phyloP scores from a whole-genome alignment of 2,888 invertebrate species.

The Drosophila kuntzei region DNA sequence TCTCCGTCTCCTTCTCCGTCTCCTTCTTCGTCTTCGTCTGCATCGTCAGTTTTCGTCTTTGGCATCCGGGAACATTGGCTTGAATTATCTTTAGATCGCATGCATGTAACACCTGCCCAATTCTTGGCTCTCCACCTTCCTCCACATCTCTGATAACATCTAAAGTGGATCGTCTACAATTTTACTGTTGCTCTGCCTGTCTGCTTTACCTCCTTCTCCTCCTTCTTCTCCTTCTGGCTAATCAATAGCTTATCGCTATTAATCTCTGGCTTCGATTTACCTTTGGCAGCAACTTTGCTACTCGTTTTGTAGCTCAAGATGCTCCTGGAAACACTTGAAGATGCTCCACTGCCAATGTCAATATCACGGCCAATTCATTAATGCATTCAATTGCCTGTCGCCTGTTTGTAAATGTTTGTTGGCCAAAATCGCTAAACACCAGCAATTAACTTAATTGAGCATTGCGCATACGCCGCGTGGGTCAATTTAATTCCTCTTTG shows the following conservation, averaged over 20 bases:
- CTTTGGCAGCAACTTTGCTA: slow-evolving; percentile 77
- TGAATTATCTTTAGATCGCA: slow-evolving; percentile 76
- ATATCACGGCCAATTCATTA: slow-evolving; percentile 62
- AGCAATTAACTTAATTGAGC: slow-evolving; percentile 70
- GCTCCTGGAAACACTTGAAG: slow-evolving; percentile 20
- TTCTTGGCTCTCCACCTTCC: neutral
- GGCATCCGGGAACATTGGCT: slow-evolving; percentile 58
- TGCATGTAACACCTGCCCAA: slow-evolving; percentile 75
- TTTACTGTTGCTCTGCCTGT: slow-evolving; percentile 49
- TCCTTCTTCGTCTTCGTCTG: neutral
- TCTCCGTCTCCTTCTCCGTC: too few species aligned
- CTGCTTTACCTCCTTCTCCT: neutral
- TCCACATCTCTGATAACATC: slow-evolving; percentile 59
- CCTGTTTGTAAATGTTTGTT: slow-evolving; percentile 77
- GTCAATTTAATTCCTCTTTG: slow-evolving; percentile 43
- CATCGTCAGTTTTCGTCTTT: neutral
- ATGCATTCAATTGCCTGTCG: slow-evolving; percentile 79
- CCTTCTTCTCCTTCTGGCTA: slow-evolving; percentile 40
- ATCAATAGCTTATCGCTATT: slow-evolving; percentile 82
- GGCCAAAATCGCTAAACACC: slow-evolving; percentile 53
- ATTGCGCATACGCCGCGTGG: slow-evolving; percentile 68
- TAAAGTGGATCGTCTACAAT: slow-evolving; percentile 68
- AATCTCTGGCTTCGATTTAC: slow-evolving; percentile 81
- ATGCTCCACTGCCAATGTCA: slow-evolving; percentile 13
- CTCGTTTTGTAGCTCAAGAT: slow-evolving; percentile 68